Percentiles rank a stretch among this genome's conserved stretches.
Conservation (phyloP, 2,113 vertebrate species). For the Azemiops feae region DNA sequence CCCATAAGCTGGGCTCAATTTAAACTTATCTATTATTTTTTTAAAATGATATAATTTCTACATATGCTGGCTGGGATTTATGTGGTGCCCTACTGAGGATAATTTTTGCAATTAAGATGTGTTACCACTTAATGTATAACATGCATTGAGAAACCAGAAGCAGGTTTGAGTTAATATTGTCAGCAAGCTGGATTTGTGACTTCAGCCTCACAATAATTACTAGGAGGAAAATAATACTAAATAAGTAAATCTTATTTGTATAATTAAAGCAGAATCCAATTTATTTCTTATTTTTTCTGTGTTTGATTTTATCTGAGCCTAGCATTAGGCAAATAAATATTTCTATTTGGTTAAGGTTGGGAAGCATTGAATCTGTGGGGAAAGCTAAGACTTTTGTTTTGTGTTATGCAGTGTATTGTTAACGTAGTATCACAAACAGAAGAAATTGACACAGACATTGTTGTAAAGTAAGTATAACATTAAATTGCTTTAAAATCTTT, state of each 20-base stretch:
- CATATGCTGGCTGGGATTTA: background rate
- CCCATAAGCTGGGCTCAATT: background rate
- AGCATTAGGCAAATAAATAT: background rate
- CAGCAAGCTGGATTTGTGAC: background rate
- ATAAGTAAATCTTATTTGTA: background rate
- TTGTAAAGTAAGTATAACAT: constrained; percentile 85
- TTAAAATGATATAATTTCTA: background rate
- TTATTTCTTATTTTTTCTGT: background rate
- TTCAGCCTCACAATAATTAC: background rate
- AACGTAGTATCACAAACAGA: constrained; percentile 84
- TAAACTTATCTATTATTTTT: background rate
- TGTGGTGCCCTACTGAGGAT: background rate
- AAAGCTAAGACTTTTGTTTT: constrained; percentile 57
- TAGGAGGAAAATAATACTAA: background rate
- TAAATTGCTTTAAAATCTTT: constrained; percentile 15
- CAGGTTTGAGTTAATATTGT: background rate
- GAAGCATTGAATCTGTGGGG: constrained; percentile 41
- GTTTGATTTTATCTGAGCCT: background rate
- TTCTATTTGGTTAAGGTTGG: background rate
- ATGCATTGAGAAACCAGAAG: background rate
- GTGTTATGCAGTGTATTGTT: constrained; percentile 82
- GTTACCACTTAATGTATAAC: background rate
- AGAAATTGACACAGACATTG: constrained; percentile 87
- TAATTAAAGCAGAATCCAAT: background rate
- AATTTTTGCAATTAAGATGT: background rate